Base-by-base conservation (phyloP, 1,140 invertebrate genomes). In the Melipona quadrifasciata region DNA sequence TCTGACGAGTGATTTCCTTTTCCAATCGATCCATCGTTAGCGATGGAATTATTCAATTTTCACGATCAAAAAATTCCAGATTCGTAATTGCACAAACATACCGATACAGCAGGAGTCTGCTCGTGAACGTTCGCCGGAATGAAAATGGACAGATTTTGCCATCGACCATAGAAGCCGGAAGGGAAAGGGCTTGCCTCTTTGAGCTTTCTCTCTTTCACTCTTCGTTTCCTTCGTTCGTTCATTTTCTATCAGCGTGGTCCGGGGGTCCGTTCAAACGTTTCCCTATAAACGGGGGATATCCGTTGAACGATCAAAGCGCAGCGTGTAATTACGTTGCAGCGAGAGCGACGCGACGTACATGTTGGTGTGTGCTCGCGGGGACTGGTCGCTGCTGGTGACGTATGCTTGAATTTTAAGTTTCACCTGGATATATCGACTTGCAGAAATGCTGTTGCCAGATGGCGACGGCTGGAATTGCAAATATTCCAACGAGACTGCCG, bases 21-120 rank as follows among this genome's bases (percentile, higher is more conserved):
- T 91, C 86, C 86, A 86, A 87, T 87, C 87, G 85, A 53, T 51
- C 86, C 88, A 86, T 88, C 87, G 89, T 89, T 87, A 86, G 87
- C 85, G 31, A 31, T 2, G 1, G 1, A 31, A 31, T 31, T 80
- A 84, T 77, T 76, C 70, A 51, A 17, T 77, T 79, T 85, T 67
- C 80, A 57, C 72, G 76, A 85, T 76, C 75, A 79, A 58, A 85
- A 76, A 86, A 84, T 88, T 86, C 84, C 72, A 86, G 84, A 85
- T 88, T 87, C 77, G 89, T 87, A 88, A 90, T 92, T 91, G 90
- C 90, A 87, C 88, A 89, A 91, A 89, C 86, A 87, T 89, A n/a
- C 51, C 3, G 67, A 27, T 65, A 27, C n/a, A n/a, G 19, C 27
- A 27, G 21, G 1, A 16, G 70, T 65, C 21, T n/a, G 47, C 19